phyloP scores from a whole-genome alignment of 2,113 vertebrate species.

The Poeciliopsis prolifica region DNA sequence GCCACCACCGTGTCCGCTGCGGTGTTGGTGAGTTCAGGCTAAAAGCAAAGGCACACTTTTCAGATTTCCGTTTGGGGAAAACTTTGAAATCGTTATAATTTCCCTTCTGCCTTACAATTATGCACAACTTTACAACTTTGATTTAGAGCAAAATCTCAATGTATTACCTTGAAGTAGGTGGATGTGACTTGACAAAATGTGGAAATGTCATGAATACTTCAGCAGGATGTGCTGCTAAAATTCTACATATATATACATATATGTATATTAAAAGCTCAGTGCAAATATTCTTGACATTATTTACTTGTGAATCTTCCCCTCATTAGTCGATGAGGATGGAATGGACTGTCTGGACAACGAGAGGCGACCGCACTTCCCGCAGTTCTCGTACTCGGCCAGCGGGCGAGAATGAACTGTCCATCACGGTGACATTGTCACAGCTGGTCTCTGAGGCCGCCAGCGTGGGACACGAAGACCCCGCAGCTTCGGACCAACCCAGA shows the following conservation, averaged over 20 bases:
- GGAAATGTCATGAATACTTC: background rate
- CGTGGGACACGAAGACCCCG: constrained; percentile 51
- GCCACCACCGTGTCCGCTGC: background rate
- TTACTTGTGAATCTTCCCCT: background rate
- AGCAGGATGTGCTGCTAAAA: background rate
- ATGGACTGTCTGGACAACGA: constrained; percentile 98
- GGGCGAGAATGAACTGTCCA: constrained; percentile 88
- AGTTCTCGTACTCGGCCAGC: constrained; percentile 98
- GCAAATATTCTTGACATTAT: background rate
- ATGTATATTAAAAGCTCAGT: too few relatives aligned
- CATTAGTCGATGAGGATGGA: constrained; percentile 92
- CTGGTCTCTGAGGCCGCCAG: constrained; percentile 82
- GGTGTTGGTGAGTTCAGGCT: too few relatives aligned
- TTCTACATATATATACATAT: background rate
- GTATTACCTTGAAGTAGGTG: background rate
- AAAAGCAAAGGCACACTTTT: too few relatives aligned
- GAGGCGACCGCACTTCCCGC: constrained; percentile 96
- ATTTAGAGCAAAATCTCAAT: background rate
- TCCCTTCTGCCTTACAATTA: too few relatives aligned
- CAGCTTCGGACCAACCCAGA: constrained; percentile 59
- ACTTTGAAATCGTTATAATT: too few relatives aligned
- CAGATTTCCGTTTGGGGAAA: too few relatives aligned
- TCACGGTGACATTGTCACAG: constrained; percentile 73
- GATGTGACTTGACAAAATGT: background rate
- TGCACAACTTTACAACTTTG: too few relatives aligned